phyloP scores from a whole-genome alignment of 1,140 invertebrate species.

The Pseudomyrmex pallidus region DNA sequence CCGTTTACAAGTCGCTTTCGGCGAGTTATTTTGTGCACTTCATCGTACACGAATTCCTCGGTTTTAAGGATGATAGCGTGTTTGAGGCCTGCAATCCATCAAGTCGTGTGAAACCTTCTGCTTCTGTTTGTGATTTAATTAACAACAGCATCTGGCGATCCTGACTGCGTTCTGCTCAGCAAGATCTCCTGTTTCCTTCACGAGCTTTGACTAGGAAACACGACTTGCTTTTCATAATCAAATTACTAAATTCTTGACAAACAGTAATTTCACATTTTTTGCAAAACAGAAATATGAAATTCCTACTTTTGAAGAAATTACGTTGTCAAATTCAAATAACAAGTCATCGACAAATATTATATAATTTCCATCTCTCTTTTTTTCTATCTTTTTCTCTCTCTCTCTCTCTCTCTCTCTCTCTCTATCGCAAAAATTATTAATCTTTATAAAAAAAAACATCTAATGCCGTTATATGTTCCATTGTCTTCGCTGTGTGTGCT shows the following conservation, averaged over 20 bases:
- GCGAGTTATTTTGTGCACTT: neutral
- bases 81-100: conserved; percentile 58
- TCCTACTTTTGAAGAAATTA: neutral
- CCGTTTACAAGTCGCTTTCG: neutral
- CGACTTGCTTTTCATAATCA: conserved; percentile 16
- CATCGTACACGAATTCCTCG: conserved; percentile 2
- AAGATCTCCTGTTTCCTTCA: conserved; percentile 41
- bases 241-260: neutral
- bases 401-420: neutral
- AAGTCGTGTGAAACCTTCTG: conserved; percentile 59
- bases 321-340: neutral
- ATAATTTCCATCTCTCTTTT: no score
- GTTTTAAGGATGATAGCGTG: conserved; percentile 37
- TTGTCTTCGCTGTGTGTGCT: neutral
- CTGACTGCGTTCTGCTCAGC: conserved; percentile 45
- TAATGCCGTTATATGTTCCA: neutral
- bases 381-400: no score
- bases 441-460: neutral
- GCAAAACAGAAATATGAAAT: neutral
- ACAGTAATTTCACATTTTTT: neutral
- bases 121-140: conserved; percentile 71
- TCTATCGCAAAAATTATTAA: neutral
- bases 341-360: neutral
- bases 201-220: conserved; percentile 22
- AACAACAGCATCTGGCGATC: conserved; percentile 65